Conservation (phyloP, 1,140 invertebrate species). For the Campoletis sonorensis region DNA sequence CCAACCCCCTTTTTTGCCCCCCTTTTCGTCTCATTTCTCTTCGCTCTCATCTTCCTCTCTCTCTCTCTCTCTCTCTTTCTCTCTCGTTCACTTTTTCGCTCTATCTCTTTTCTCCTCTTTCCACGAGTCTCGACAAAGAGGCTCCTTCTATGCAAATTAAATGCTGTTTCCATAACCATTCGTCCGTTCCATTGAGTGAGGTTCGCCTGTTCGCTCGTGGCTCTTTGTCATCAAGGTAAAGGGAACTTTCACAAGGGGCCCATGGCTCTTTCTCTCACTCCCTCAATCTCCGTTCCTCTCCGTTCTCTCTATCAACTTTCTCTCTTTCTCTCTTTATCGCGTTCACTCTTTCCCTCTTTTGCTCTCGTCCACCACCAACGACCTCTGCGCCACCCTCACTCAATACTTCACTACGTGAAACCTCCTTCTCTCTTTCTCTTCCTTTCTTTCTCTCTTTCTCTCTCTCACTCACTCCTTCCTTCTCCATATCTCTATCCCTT, state of each 20-base stretch:
- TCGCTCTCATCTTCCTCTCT: conserved; percentile 28
- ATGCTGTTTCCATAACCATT: conserved; percentile 78
- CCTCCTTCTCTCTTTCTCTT: conserved; percentile 54
- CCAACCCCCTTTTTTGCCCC: conserved; percentile 28
- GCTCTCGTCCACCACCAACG: conserved; percentile 46
- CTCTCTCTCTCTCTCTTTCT: conserved; percentile 35
- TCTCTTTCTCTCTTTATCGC: conserved; percentile 49
- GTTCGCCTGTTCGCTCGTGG: conserved; percentile 64
- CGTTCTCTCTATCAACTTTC: conserved; percentile 39
- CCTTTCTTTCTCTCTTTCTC: conserved; percentile 25
- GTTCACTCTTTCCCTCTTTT: conserved; percentile 48
- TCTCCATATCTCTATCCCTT: background rate
- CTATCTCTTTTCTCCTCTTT: conserved; percentile 40
- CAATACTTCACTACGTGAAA: conserved; percentile 47
- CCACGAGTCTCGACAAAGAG: conserved; percentile 70
- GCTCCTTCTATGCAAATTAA: conserved; percentile 78
- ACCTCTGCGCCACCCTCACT: conserved; percentile 41
- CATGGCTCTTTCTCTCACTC: conserved; percentile 51
- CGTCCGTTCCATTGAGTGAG: conserved; percentile 77
- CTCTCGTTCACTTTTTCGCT: conserved; percentile 11
- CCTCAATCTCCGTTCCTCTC: conserved; percentile 50
- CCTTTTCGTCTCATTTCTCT: conserved; percentile 43
- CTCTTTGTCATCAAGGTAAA: conserved; percentile 76
- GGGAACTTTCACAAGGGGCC: conserved; percentile 73
- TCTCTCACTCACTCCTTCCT: conserved; percentile 17